Conservation (phyloP, 2,113 vertebrate genomes). For the Scartelaos histophorus region DNA sequence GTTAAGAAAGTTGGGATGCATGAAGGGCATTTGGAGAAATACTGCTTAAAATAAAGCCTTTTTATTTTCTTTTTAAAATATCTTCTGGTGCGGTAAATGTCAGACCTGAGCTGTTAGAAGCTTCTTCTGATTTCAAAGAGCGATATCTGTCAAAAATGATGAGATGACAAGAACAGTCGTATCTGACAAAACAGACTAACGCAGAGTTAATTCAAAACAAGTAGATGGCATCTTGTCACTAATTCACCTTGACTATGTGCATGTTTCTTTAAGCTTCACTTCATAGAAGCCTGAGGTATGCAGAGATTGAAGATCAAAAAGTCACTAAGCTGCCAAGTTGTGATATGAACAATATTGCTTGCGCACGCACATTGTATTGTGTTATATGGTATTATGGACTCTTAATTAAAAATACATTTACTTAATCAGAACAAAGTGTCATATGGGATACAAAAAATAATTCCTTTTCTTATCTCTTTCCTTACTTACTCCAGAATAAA, state of each 20-base stretch:
- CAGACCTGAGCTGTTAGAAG: neutral
- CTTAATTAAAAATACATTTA: neutral
- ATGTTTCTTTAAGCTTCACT: neutral
- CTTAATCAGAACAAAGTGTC: neutral
- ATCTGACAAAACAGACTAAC: neutral
- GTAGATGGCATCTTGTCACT: neutral
- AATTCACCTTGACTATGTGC: neutral
- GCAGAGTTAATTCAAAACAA: neutral
- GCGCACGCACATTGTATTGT: no score
- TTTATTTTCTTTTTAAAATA: neutral
- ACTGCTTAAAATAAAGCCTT: neutral
- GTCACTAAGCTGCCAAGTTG: neutral
- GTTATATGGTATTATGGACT: neutral
- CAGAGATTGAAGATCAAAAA: neutral
- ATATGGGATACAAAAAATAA: neutral
- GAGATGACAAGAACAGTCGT: conserved; percentile 5
- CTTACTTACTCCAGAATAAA: conserved; percentile 64
- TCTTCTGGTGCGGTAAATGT: neutral
- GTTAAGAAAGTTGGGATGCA: neutral
- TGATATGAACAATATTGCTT: no score
- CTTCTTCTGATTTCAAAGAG: neutral
- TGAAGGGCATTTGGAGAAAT: neutral
- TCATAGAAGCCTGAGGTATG: neutral
- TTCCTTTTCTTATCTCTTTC: conserved; percentile 9
- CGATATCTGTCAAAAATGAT: conserved; percentile 21